A percentile compares a stretch with the other conserved stretches of the same genome.
Evolutionary conservation across 2,888 invertebrate species (phyloP).

Genomic region (Rhabditophanes sp.): DNA sequence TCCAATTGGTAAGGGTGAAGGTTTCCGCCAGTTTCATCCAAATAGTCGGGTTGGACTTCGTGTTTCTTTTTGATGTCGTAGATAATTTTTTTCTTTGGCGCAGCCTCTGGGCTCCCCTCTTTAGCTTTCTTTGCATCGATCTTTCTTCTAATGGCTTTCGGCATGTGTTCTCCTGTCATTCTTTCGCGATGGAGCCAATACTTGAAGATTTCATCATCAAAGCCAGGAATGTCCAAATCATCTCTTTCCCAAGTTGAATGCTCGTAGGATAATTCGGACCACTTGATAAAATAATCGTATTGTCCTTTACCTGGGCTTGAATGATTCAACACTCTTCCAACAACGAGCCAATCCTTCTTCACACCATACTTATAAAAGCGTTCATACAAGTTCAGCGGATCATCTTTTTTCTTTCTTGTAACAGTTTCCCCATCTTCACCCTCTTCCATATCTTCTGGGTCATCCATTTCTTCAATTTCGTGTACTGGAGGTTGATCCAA

Average conservation of each 20-base stretch:
- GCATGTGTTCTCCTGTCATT: conserved; percentile 63
- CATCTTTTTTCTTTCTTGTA: too few relatives aligned
- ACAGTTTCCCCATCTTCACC: conserved; percentile 45
- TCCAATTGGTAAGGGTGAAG: conserved; percentile 95
- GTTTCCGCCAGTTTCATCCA: conserved; percentile 77
- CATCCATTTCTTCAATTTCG: too few relatives aligned
- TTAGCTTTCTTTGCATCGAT: conserved; percentile 27
- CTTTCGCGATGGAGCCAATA: conserved; percentile 56
- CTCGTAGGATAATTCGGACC: conserved; percentile 90
- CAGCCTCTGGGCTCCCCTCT: background rate
- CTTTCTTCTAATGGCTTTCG: conserved; percentile 43
- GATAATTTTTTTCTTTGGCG: conserved; percentile 2
- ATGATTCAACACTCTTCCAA: conserved; percentile 79
- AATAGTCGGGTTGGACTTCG: conserved; percentile 76
- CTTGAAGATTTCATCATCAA: conserved; percentile 62
- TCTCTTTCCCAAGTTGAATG: conserved; percentile 96
- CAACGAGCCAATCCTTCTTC: conserved; percentile 86
- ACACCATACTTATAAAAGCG: conserved; percentile 70
- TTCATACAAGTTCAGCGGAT: conserved; percentile 49
- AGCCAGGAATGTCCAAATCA: conserved; percentile 60
- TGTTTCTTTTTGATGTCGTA: conserved; percentile 77
- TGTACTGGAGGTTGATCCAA: too few relatives aligned
- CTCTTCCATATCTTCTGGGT: conserved; percentile 32
- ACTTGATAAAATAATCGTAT: conserved; percentile 79
- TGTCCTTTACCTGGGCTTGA: conserved; percentile 45